A percentile compares a stretch with the other conserved stretches of the same genome.
These are phyloP conservation scores for Eugnorisma glareosa DNA, from an alignment of 2,888 invertebrate genomes.

Conservation along the genomic window DNA sequence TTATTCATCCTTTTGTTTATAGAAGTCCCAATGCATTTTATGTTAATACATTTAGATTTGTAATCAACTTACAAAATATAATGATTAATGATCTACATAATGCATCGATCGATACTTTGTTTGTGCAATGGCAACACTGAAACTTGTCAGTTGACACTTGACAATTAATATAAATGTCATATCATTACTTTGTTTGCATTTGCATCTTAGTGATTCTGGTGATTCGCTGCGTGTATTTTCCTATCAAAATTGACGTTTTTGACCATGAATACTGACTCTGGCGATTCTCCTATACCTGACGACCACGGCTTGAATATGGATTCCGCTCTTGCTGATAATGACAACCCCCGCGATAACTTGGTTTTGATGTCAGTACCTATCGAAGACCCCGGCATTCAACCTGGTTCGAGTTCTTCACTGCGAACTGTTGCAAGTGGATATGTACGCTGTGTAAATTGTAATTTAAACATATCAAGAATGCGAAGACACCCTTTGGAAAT, in stretches of 20 bases:
- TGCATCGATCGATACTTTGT: too few relatives aligned
- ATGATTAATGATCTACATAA: too few relatives aligned
- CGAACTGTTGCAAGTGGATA: neutral
- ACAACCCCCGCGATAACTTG: conserved; percentile 4
- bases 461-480: conserved; percentile 4
- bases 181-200: too few relatives aligned
- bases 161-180: too few relatives aligned
- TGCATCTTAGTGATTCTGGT: too few relatives aligned
- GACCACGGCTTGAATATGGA: conserved; percentile 1
- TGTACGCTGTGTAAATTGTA: conserved; percentile 2
- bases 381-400: neutral
- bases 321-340: neutral
- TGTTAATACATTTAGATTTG: neutral
- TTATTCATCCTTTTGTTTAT: neutral
- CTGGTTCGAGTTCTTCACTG: conserved; percentile 3
- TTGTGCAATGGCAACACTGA: too few relatives aligned
- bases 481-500: conserved; percentile 2
- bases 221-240: too few relatives aligned
- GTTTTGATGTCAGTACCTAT: neutral
- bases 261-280: neutral
- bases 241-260: neutral
- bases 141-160: too few relatives aligned
- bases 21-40: neutral
- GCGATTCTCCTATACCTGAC: too few relatives aligned
- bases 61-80: too few relatives aligned